Conservation (phyloP, 2,113 vertebrate genomes). For the Dromas ardeola region DNA sequence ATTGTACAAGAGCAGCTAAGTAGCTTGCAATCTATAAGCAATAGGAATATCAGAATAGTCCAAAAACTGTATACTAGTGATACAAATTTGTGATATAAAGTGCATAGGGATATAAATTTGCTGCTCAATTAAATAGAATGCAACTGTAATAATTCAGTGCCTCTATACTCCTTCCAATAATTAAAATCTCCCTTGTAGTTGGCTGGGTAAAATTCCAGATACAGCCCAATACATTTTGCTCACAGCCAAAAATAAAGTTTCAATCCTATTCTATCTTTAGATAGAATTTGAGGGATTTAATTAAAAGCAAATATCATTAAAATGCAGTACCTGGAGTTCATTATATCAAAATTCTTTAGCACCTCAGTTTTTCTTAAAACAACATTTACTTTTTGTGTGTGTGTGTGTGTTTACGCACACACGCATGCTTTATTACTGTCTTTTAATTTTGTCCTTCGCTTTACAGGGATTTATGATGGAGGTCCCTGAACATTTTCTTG, state of each 20-base stretch:
- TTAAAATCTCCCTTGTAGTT: neutral
- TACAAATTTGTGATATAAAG: neutral
- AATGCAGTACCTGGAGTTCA: neutral
- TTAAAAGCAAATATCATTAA: neutral
- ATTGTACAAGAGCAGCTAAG: neutral
- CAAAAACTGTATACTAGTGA: neutral
- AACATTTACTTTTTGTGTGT: neutral
- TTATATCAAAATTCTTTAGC: neutral
- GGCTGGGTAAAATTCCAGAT: neutral
- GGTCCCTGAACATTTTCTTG: neutral
- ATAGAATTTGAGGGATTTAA: neutral
- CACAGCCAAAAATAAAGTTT: neutral
- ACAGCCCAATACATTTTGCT: neutral
- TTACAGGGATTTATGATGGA: neutral
- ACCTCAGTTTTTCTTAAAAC: neutral
- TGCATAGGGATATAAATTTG: neutral
- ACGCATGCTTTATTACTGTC: neutral
- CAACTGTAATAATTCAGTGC: neutral
- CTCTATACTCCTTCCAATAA: neutral
- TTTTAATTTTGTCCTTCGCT: neutral
- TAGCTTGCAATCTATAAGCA: neutral
- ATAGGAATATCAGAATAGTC: neutral
- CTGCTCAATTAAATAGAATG: neutral
- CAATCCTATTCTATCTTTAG: neutral
- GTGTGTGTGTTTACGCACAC: fast-evolving